Evolutionary conservation across 2,888 invertebrate genomes (phyloP), one percentile per base, ranked within the genome.

Genomic region (Eristalis intricaria): DNA sequence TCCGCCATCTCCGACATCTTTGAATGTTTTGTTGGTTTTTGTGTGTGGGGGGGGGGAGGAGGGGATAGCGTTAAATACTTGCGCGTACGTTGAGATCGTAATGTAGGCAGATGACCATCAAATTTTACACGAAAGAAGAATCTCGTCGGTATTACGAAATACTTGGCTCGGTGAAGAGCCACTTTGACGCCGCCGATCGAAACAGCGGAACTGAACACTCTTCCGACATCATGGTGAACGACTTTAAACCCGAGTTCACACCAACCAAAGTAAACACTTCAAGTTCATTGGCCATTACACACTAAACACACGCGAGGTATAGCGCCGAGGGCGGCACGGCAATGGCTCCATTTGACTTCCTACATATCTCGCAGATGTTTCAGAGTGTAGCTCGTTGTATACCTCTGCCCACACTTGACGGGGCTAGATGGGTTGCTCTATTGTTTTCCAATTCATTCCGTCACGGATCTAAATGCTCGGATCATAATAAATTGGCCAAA

Each of bases 401-500:
- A 23, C 32, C 32, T 5, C 8, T 7, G 32, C 75, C 84, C 75
- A 85, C 76, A 64, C 76, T 32, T 63, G 73, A 58, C 22, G 29
- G 61, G 38, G 74, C 22, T 11, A 8, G 61, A 70, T 65, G 58
- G 23, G n/a, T 22, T 26, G 65, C 66, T 50, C 50, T 61, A 75
- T 75, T 84, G 68, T 85, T 80, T 75, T 79, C 60, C 68, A 80
- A 85, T 85, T 81, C 58, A 64, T 64, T 38, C 50, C 73, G 38
- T 73, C 81, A 85, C 85, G 85, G 85, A 85, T 85, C 81, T 85
- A 81, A 70, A 70, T 79, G 61, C 32, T 69, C 60, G 70, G 70
- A 58, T 80, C 73, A 26, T 75, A 15, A 68, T 76, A 81, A 80
- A 84, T 80, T 81, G 77, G 73, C 64, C 81, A 77, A 73, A 85